Base-by-base conservation (phyloP, 2,888 invertebrate species). In the Coelogynopora nodosa region DNA sequence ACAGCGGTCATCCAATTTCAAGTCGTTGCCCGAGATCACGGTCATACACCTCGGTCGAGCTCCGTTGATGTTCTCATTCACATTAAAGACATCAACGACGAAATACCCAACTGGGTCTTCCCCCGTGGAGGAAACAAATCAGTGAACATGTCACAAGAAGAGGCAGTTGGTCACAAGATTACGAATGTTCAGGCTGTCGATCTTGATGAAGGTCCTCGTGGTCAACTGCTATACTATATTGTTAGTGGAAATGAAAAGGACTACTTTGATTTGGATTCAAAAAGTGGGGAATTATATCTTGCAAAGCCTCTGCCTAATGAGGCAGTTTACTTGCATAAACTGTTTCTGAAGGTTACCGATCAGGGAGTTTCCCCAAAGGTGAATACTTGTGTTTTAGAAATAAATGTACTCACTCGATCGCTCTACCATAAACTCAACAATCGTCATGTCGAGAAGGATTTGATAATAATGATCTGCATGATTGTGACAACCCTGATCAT, bases 61-160 rank as follows among this genome's bases (percentile, higher is more conserved):
- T 86, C 82, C 0, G 87, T 80, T 31, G 74, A 86, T 26, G 86
- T 87, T 31, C 49, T 86, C 26, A 28, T 87, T 10, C 30, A 85
- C 86, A 87, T 87, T 74, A n/a, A 67, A 0, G 87, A 87, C 31
- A 29, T 87, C 13, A 87, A 87, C 67, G 87, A 87, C 31, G 67
- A 87, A 28, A 2, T 0, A 5, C 87, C 87, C 13, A 81, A 30
- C 29, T 86, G 86, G 86, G 30, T 30, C 10, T 82, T 84, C 31
- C 82, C 86, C 28, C 27, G 23, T 13, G 67, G 30, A 27, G 13
- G 18, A n/a, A 82, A 30, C 28, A 26, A 31, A 30, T 67, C 82
- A n/a, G 82, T 86, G 67, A 86, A 86, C 86, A 67, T 86, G n/a
- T 84, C 86, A 0, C 83, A 67, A 0, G 83, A 86, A 28, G 83